Evolutionary conservation across 2,888 invertebrate species (phyloP), one percentile per base, ranked within the genome.

Genomic region (Netelia inedita): DNA sequence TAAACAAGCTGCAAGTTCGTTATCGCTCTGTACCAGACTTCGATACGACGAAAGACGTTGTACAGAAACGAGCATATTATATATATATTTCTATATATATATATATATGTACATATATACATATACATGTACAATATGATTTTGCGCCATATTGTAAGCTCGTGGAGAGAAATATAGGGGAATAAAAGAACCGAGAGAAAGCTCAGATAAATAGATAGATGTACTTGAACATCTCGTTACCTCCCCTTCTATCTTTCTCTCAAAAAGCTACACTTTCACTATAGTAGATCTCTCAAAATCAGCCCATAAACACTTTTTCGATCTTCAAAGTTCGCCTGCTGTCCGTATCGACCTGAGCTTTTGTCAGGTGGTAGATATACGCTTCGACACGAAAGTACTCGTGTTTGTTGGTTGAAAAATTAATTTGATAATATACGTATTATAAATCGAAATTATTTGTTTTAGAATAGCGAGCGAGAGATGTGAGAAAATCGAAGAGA

Each of bases 1-100:
- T 86, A 86, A 87, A 87, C 87, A 81, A 78, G 82, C 72, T 83
- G 78, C 83, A 86, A 87, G 87, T 87, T 87, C 83, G 87, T 87
- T 87, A 87, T 87, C 87, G 84, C 83, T 72, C n/a, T 21, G n/a
- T 53, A n/a, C 16, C 82, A 82, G 66, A 82, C 84, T 82, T 84
- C 65, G 79, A 79, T 72, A 79, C 65, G 43, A 66, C 71, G 41
- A 66, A 76, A 72, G 79, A 86, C 71, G 65, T 71, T 74, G 72
- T 79, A 5, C 3, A 28, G 28, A 3, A 28, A 28, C 28, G 28
- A 28, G 28, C 5, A 28, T 6, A 28, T 3, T 28, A 65, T 53
- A 83, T 73, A 21, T 28, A 28, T 28, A 28, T 23, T 1, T 23
- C 1, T 23, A 23, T 23, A 1, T 65, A 65, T 16, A 11, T 28